phyloP scores from a whole-genome alignment of 2,888 invertebrate genomes.

The Acanthoscelides obtectus region DNA sequence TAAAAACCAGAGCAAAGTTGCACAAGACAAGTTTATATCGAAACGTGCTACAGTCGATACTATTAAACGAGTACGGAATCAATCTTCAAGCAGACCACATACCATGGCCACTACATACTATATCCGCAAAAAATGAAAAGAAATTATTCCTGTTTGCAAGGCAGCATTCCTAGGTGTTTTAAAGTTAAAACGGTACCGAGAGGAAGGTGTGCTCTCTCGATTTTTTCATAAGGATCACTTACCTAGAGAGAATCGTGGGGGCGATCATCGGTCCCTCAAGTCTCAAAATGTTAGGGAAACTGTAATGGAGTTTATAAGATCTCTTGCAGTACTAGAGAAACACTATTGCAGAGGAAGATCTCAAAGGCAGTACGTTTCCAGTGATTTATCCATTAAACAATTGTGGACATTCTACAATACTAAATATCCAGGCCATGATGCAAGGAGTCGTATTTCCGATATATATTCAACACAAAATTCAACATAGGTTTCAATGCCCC shows the following conservation, averaged over 20 bases:
- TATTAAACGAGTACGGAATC: neutral
- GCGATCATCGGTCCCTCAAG: neutral
- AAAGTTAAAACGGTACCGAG: neutral
- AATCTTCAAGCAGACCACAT: too few species aligned
- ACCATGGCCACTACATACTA: too few species aligned
- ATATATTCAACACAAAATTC: conserved; percentile 7
- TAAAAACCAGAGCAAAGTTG: too few species aligned
- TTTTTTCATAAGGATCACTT: neutral
- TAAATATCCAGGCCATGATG: neutral
- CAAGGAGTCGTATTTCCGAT: conserved; percentile 2
- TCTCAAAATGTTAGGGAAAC: neutral
- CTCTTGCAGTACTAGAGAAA: neutral
- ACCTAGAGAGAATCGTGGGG: conserved; percentile 5
- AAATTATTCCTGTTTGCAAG: conserved; percentile 1
- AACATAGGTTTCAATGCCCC: conserved; percentile 9
- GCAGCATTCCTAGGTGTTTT: conserved; percentile 2
- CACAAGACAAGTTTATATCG: conserved; percentile 1
- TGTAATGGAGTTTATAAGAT: neutral
- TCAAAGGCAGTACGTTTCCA: neutral
- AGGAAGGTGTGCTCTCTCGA: neutral
- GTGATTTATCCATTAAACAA: conserved; percentile 2
- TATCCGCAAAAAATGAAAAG: neutral
- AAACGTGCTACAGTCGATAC: conserved; percentile 1
- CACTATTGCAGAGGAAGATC: conserved; percentile 3
- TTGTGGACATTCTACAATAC: conserved; percentile 3